Evolutionary conservation across 2,113 vertebrate genomes (phyloP), one percentile per base, ranked within the genome.

Genomic region (Tretioscincus oriximinensis): DNA sequence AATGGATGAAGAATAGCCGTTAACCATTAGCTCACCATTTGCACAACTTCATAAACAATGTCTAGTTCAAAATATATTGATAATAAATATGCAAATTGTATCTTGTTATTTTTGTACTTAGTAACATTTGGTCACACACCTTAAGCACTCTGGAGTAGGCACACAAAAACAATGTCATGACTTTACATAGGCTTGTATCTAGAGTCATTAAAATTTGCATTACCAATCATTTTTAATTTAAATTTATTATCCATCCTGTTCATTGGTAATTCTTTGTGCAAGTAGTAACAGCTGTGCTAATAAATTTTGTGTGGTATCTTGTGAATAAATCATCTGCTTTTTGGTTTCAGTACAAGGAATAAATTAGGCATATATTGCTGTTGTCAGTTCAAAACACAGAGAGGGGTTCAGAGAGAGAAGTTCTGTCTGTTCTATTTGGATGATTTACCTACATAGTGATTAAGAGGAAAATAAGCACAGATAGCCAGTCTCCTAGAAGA

Each of bases 201-300:
- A n/a, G 80, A 88, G 69, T 81, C 81, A 89, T 88, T 86, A 87
- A 83, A 60, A 85, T 90, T 85, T 91, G 80, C 78, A 87, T 89
- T 92, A 90, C 89, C 88, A 87, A 90, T 92, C 76, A 91, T 81
- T 92, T 92, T 86, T 87, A 86, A 92, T 92, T 93, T 89, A 90
- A 89, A 90, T 93, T 90, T 90, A 89, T 91, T 85, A 82, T 47
- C 67, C 67, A 81, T 81, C 85, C 81, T 77, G 77, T 87, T 92
- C 77, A 91, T 92, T 90, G 88, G 80, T 86, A 90, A 93, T 92
- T 91, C 91, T 88, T 85, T 84, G 73, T 80, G 83, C 84, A 86
- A 87, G 81, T 74, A 1, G 81, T 67, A 88, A 86, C 91, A 93
- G 84, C 87, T 92, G 90, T 78, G 87, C 86, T 91, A 92, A 94